Percentiles rank a stretch among this genome's conserved stretches.
phyloP scores from a whole-genome alignment of 2,888 invertebrate species.

The Xylocampa areola region DNA sequence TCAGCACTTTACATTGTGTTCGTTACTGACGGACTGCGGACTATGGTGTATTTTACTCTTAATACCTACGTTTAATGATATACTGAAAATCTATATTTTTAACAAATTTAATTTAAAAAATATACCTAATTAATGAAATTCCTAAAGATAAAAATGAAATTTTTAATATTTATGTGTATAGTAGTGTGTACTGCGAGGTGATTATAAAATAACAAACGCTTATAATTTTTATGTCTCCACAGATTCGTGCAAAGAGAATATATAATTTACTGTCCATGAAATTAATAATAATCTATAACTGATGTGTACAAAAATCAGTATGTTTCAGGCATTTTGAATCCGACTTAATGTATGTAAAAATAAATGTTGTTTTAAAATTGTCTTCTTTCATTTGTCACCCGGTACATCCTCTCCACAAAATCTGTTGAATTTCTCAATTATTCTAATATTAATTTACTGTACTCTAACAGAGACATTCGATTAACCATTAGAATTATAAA shows the following conservation, averaged over 20 bases:
- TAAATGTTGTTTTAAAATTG: conserved; percentile 90
- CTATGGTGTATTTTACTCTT: conserved; percentile 76
- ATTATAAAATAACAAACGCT: conserved; percentile 78
- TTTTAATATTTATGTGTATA: conserved; percentile 87
- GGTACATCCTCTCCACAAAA: conserved; percentile 2
- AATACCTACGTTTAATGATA: conserved; percentile 83
- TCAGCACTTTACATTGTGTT: conserved; percentile 63
- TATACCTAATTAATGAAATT: conserved; percentile 87
- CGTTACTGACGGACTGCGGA: conserved; percentile 71
- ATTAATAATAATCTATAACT: conserved; percentile 84
- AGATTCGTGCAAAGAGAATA: conserved; percentile 78
- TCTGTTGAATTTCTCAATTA: neutral
- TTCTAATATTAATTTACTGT: neutral
- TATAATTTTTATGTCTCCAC: conserved; percentile 78
- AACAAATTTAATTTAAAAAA: conserved; percentile 84
- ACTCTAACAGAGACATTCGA: no score
- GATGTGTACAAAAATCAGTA: conserved; percentile 89
- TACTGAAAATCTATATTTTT: conserved; percentile 88
- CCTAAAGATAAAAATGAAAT: conserved; percentile 86
- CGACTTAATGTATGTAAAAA: conserved; percentile 90
- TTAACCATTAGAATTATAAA: no score
- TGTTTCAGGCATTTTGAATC: conserved; percentile 90
- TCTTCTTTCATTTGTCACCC: conserved; percentile 77
- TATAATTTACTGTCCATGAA: conserved; percentile 87
- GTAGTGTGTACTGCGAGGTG: conserved; percentile 84